Percentiles rank a stretch among this genome's conserved stretches.
phyloP scores from a whole-genome alignment of 1,140 invertebrate species.

The Helicoverpa armigera region DNA sequence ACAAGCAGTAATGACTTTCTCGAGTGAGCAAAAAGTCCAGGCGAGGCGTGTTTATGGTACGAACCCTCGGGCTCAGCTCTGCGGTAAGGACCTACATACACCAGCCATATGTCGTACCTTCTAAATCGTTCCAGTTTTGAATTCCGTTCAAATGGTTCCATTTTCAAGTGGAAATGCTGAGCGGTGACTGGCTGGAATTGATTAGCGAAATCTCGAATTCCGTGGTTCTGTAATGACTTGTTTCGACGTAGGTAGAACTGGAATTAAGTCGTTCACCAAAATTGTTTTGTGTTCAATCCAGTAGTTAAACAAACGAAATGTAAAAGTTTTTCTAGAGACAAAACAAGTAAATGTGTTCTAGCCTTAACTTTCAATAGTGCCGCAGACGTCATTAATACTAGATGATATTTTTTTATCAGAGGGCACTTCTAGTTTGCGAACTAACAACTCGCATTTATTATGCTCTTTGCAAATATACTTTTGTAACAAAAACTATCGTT shows the following conservation, averaged over 20 bases:
- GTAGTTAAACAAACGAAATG: background rate
- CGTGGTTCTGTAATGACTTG: conserved; percentile 1
- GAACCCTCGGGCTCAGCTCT: conserved; percentile 39
- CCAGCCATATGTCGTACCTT: conserved; percentile 2
- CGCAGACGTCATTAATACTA: conserved; percentile 32
- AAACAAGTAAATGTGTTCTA: background rate
- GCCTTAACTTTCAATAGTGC: background rate
- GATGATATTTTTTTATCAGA: conserved; percentile 34
- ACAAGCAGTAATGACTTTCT: conserved; percentile 64
- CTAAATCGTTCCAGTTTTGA: conserved; percentile 26
- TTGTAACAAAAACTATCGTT: conserved; percentile 27
- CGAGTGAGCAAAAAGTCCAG: conserved; percentile 56
- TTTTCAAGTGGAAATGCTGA: conserved; percentile 9
- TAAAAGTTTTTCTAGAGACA: background rate
- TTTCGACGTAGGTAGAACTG: background rate
- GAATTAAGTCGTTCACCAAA: background rate
- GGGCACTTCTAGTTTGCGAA: conserved; percentile 22
- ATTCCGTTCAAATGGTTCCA: conserved; percentile 25
- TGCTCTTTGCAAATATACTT: conserved; percentile 36
- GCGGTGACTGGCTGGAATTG: background rate
- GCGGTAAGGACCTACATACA: conserved; percentile 36
- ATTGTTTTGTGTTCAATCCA: background rate
- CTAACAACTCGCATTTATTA: conserved; percentile 32
- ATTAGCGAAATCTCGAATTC: conserved; percentile 27
- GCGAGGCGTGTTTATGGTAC: conserved; percentile 51